Evolutionary conservation across 1,140 invertebrate species (phyloP), one percentile per base, ranked within the genome.

Genomic region (Magallana gigas): DNA sequence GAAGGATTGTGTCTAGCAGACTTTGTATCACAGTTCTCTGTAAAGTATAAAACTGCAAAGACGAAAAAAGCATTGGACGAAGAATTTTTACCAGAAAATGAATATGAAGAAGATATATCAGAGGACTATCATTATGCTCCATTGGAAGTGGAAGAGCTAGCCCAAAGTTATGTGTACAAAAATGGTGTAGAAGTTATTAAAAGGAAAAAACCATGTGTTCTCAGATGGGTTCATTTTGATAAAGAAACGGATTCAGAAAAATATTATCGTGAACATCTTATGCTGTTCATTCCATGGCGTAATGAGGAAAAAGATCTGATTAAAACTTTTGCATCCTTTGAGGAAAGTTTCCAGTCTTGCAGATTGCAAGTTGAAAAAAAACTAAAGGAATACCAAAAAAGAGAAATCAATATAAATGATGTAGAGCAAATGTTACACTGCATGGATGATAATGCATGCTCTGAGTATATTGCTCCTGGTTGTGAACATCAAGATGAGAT

Each of bases 221-320:
- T 90, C 23, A 14, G 89, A 18, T 90, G 85, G 84, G 83, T 86
- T 16, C 18, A 85, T 14, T 87, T 64, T 68, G 88, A 84, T 71
- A 62, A 57, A 23, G 84, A 76, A 57, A 87, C 80, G 57, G 64
- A 87, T 80, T 60, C 83, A 68, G 87, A 91, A 89, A 88, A 91
- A n/a, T 82, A 84, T 83, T 90, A 88, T 85, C 83, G 88, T 80
- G 88, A 89, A 80, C 57, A 23, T 58, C 71, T 81, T 23, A 81
- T 90, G 68, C 84, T 90, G 12, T 91, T 85, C 59, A 59, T 57
- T 48, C 85, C 85, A 80, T 90, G 86, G 88, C 57, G 91, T 84
- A 83, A 87, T 85, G 88, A 90, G 62, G 58, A 86, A 18, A 80
- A 18, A 59, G 90, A 89, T 59, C 29, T 89, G 16, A 57, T 87